A percentile compares a stretch with the other conserved stretches of the same genome.
These are phyloP conservation scores for Marmota flaviventris DNA, from an alignment of 2,113 vertebrate species.

Conservation along the genomic window DNA sequence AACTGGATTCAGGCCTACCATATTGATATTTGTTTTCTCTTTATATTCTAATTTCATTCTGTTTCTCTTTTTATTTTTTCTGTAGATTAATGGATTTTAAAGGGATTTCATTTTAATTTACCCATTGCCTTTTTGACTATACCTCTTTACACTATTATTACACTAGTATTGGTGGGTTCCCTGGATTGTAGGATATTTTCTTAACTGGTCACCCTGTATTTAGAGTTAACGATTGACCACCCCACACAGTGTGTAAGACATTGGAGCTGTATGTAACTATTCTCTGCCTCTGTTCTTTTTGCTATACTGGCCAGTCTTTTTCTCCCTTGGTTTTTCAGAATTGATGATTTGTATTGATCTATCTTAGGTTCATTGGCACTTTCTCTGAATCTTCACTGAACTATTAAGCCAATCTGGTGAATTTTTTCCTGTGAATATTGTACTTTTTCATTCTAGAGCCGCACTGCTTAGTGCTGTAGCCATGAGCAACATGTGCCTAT, in stretches of 20 bases:
- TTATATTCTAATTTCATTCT: not conserved
- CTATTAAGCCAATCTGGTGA: not conserved
- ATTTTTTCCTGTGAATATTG: not conserved
- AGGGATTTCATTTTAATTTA: constrained; percentile 32
- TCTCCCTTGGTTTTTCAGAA: not conserved
- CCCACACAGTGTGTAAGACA: no score
- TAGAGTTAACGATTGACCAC: not conserved
- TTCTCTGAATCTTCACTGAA: not conserved
- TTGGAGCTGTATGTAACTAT: not conserved
- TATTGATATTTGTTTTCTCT: not conserved
- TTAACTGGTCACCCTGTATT: not conserved
- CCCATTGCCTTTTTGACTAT: not conserved
- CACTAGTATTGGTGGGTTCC: not conserved
- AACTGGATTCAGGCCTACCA: not conserved
- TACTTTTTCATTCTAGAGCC: not conserved
- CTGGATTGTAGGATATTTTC: not conserved
- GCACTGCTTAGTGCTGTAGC: not conserved
- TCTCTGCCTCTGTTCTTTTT: not conserved
- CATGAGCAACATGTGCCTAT: not conserved
- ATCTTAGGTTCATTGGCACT: not conserved
- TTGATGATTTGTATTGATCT: not conserved
- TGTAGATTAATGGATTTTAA: constrained; percentile 25
- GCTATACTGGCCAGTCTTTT: not conserved
- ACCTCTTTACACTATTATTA: not conserved
- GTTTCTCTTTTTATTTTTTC: constrained; percentile 17